These are phyloP conservation scores for Taeniopygia guttata DNA, from an alignment of 2,797 vertebrate species.

Conservation along the genomic window DNA sequence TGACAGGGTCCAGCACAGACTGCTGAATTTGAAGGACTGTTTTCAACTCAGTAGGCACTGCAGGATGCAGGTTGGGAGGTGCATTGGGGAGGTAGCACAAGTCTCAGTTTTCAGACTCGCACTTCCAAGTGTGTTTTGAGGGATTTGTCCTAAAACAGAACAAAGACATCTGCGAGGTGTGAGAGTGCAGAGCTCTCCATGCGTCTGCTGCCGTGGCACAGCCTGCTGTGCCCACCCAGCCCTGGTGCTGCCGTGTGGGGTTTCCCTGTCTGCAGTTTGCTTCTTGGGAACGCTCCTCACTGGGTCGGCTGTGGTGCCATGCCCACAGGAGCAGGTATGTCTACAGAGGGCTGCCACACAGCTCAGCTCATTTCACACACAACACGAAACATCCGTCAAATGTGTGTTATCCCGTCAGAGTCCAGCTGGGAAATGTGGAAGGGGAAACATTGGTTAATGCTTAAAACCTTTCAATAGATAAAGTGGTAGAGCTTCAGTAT, in stretches of 20 bases:
- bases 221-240: not conserved
- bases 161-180: fast-evolving
- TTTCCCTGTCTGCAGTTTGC: not conserved
- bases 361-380: not conserved
- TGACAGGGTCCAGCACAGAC: not conserved
- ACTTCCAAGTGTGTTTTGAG: not conserved
- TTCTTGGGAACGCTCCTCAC: not conserved
- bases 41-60: fast-evolving
- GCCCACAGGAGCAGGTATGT: not conserved
- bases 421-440: not conserved
- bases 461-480: not conserved
- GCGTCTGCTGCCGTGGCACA: fast-evolving
- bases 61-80: not conserved
- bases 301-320: not conserved
- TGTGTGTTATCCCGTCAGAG: fast-evolving
- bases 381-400: fast-evolving
- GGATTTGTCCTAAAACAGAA: not conserved
- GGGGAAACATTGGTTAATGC: not conserved
- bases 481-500: not conserved
- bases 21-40: not conserved
- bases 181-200: not conserved
- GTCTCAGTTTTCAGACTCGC: not conserved
- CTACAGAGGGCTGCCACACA: not conserved
- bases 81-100: fast-evolving
- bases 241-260: fast-evolving